These are phyloP conservation scores for Drosophila pseudotalamancana DNA, from an alignment of 2,888 invertebrate species.

Conservation along the genomic window DNA sequence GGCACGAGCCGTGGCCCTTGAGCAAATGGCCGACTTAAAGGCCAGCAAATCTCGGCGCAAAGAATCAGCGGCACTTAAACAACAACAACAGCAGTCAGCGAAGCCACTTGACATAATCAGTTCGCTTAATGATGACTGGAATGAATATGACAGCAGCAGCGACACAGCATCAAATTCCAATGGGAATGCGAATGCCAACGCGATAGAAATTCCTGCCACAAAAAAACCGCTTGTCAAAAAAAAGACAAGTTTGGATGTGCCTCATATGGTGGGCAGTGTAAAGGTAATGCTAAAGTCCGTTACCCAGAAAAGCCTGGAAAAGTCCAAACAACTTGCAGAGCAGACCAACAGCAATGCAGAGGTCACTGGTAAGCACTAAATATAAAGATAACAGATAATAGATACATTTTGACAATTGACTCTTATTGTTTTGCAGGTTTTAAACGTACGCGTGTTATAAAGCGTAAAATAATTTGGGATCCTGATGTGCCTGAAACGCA, in stretches of 20 bases:
- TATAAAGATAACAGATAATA: background rate
- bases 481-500: constrained; percentile 85
- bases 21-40: constrained; percentile 79
- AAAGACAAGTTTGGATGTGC: constrained; percentile 16
- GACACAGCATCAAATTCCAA: constrained; percentile 18
- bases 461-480: constrained; percentile 90
- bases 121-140: constrained; percentile 83
- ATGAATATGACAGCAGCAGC: constrained; percentile 78
- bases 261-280: constrained; percentile 16
- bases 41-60: constrained; percentile 63
- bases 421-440: constrained; percentile 61
- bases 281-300: constrained; percentile 47
- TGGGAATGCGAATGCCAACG: background rate
- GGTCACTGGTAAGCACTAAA: constrained; percentile 26
- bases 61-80: constrained; percentile 37
- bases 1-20: constrained; percentile 81
- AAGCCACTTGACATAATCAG: constrained; percentile 70
- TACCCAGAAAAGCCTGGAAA: constrained; percentile 9
- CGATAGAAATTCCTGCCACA: constrained; percentile 3
- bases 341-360: constrained; percentile 28
- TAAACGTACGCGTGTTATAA: constrained; percentile 86
- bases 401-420: background rate
- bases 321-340: constrained; percentile 23
- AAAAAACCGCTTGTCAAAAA: constrained; percentile 34
- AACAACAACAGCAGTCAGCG: too few species aligned